Conservation (phyloP, 2,888 invertebrate genomes). For the Girardia tigrina region DNA sequence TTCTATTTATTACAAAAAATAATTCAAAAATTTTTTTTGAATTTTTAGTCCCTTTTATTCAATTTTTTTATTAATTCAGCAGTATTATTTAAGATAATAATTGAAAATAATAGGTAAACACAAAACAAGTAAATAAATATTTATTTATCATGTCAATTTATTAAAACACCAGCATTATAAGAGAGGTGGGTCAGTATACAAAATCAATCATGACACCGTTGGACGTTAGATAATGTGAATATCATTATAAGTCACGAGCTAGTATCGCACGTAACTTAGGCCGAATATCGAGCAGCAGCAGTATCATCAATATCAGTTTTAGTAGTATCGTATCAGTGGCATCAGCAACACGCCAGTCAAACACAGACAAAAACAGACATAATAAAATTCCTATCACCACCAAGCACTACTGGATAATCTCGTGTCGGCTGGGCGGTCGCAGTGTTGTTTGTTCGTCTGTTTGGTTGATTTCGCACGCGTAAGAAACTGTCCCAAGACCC, state of each 20-base stretch:
- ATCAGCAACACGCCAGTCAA: neutral
- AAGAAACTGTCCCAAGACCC: constrained; percentile 99
- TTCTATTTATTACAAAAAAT: no score
- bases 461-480: constrained; percentile 90
- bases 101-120: no score
- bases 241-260: neutral
- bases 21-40: no score
- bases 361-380: neutral
- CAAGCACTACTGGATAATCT: constrained; percentile 1
- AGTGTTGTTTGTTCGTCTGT: neutral
- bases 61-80: no score
- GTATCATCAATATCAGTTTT: no score
- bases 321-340: neutral
- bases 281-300: no score
- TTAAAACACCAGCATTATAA: constrained; percentile 10
- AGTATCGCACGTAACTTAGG: neutral
- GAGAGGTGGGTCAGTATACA: neutral
- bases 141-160: neutral
- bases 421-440: neutral
- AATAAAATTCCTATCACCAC: constrained; percentile 20
- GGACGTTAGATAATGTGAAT: neutral
- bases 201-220: neutral
- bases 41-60: no score
- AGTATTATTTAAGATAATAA: no score
- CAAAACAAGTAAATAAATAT: constrained; percentile 2